Evolutionary conservation across 2,113 vertebrate species (phyloP).

Genomic region (Hemiprocne comata): DNA sequence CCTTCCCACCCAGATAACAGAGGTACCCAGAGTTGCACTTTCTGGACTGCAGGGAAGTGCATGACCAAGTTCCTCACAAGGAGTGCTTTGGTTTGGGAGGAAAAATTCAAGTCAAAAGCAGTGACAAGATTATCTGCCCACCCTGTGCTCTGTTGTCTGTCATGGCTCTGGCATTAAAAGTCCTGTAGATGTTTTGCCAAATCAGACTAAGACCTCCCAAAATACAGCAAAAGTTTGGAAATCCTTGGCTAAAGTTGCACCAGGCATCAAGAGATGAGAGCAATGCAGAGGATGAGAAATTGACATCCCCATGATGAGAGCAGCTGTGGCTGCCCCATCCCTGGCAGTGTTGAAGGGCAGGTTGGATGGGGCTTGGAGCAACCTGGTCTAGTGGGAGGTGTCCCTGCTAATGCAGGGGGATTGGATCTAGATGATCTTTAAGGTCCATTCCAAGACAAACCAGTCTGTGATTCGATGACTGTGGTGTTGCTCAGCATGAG

Average conservation of each 20-base stretch:
- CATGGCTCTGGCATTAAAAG: background rate
- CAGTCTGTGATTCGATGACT: too few relatives aligned
- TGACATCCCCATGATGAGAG: too few relatives aligned
- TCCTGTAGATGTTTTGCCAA: background rate
- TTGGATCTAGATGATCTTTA: too few relatives aligned
- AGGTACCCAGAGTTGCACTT: background rate
- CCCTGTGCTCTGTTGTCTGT: background rate
- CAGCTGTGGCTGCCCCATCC: too few relatives aligned
- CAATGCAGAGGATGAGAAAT: background rate
- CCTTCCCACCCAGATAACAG: background rate
- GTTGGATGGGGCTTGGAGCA: too few relatives aligned
- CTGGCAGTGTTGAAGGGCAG: too few relatives aligned
- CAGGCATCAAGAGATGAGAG: background rate
- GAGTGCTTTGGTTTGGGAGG: background rate
- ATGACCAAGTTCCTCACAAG: background rate
- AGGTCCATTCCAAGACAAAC: too few relatives aligned
- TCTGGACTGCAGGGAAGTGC: background rate
- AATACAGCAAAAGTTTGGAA: background rate
- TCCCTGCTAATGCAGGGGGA: too few relatives aligned
- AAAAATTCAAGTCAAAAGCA: background rate
- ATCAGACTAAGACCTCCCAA: background rate
- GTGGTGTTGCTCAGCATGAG: background rate
- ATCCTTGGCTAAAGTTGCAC: background rate
- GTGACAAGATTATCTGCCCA: background rate
- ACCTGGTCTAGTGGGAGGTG: background rate